Conservation (phyloP, 2,888 invertebrate genomes). For the Dermolepida albohirtum region DNA sequence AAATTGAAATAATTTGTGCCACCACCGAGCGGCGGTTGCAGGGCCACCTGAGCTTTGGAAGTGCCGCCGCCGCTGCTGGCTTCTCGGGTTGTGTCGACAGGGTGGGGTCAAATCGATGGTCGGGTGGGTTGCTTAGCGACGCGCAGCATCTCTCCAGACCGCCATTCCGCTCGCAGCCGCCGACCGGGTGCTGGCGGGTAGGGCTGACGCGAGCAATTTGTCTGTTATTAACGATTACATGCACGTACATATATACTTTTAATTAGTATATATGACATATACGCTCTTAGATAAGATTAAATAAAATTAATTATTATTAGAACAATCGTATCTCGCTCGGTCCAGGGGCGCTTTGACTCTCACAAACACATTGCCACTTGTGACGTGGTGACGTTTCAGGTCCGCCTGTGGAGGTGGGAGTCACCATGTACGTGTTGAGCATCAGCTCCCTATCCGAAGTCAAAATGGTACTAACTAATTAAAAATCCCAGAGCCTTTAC, state of each 20-base stretch:
- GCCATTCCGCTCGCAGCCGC: constrained; percentile 62
- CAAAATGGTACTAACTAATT: constrained; percentile 82
- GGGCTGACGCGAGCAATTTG: constrained; percentile 50
- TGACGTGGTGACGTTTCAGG: constrained; percentile 78
- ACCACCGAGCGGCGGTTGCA: constrained; percentile 45
- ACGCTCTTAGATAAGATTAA: neutral
- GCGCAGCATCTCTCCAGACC: constrained; percentile 63
- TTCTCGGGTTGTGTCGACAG: constrained; percentile 60
- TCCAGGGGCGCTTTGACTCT: constrained; percentile 46
- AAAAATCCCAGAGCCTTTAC: constrained; percentile 52
- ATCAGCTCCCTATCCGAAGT: constrained; percentile 99
- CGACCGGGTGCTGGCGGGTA: constrained; percentile 60
- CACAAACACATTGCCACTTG: constrained; percentile 45
- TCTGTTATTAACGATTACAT: neutral
- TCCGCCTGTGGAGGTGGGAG: constrained; percentile 97
- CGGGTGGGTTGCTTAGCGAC: constrained; percentile 62
- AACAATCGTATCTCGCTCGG: constrained; percentile 43
- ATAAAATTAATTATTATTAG: neutral
- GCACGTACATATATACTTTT: neutral
- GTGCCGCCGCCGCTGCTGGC: constrained; percentile 48
- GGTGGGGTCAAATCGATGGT: constrained; percentile 65
- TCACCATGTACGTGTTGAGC: constrained; percentile 98
- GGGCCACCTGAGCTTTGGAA: constrained; percentile 51
- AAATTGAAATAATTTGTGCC: constrained; percentile 20
- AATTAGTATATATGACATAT: neutral